Base-by-base conservation (phyloP, 2,113 vertebrate species). In the Eonycteris spelaea region DNA sequence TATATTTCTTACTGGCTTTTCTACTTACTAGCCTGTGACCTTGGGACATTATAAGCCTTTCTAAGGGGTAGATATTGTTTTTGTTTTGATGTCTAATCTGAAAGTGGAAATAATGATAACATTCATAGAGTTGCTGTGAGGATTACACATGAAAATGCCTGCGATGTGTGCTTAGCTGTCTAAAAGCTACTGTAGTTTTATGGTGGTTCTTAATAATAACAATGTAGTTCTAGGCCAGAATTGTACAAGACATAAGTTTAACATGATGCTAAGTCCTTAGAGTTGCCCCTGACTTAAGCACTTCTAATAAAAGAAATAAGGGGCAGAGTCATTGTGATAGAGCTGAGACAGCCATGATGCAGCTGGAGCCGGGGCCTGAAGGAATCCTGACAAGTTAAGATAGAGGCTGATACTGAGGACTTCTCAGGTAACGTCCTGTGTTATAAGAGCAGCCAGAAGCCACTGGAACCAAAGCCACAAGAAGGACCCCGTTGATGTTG, bases 11-110 rank as follows among this genome's bases (percentile, higher is more conserved):
- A 53, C 1, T 48, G 22, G 2, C 28, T 43, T 84, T 87, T 70
- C 51, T 61, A 45, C 35, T 65, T 65, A 6, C 8, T 68, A 48
- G 33, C 6, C 38, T 45, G 6, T 84, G 79, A 83, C 22, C 22
- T 93, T 80, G 77, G 15, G 2, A 68, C 75, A 8, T 82, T 33
- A 57, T 45, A 85, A 48, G 45, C 15, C 28, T 71, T 73, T 59
- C 19, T 65, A 93, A 88, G 48, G 40, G 33, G 48, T 22, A 67
- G 9, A 21, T 97, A 90, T 85, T 95, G 59, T 90, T 96, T 98
- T 97, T 97, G 90, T 96, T 97, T 97, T 96, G 86, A 65, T 80
- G 67, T 91, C 48, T 96, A 65, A 86, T 92, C n/a, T 92, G 68
- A 93, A 79, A 83, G 77, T 73, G 1, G 33, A 86, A 12, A 51